Base-by-base conservation (phyloP, 2,888 invertebrate genomes). In the Arge pagana region DNA sequence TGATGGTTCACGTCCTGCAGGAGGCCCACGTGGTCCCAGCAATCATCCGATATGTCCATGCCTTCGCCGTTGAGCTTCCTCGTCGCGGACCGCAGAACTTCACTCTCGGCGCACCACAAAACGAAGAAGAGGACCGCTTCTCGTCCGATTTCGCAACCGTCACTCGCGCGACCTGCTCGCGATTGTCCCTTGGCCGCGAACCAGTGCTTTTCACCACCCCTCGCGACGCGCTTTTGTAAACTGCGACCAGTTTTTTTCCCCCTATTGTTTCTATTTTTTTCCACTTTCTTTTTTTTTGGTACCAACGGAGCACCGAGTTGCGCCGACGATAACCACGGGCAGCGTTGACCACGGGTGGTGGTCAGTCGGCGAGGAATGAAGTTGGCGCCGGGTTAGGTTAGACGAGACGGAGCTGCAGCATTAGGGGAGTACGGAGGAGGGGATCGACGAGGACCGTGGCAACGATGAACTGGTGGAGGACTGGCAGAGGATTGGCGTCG, bases 381-480 rank as follows among this genome's bases (percentile, higher is more conserved):
- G 75, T 71, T 73, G 64, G 59, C 55, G 65, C 64, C 71, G 73
- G 74, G 74, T 72, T 74, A 70, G 75, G 72, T 72, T 66, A 61
- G 64, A 57, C 63, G 67, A 61, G 63, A 60, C 61, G 65, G 67
- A 66, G 67, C 61, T 59, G 65, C 67, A 67, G 67, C 69, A 68
- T 67, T 68, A 65, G 62, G 62, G 65, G 66, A 59, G 62, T 63
- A 62, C 64, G 54, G 50, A 43, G 54, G 73, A 60, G 77, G 77
- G 77, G 77, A 77, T 78, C 78, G 77, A 76, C 78, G 77, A 52
- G 50, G 42, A 55, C 78, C 78, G 55, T 42, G 78, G 80, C 79
- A 79, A 77, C 78, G 79, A 78, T 77, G 79, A 76, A 77, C 79
- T 75, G 79, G 79, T 73, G 68, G 79, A 81, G 80, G 80, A 80